Percentiles rank a stretch among this genome's conserved stretches.
These are phyloP conservation scores for Enoplosus armatus DNA, from an alignment of 2,797 vertebrate genomes.

Conservation along the genomic window DNA sequence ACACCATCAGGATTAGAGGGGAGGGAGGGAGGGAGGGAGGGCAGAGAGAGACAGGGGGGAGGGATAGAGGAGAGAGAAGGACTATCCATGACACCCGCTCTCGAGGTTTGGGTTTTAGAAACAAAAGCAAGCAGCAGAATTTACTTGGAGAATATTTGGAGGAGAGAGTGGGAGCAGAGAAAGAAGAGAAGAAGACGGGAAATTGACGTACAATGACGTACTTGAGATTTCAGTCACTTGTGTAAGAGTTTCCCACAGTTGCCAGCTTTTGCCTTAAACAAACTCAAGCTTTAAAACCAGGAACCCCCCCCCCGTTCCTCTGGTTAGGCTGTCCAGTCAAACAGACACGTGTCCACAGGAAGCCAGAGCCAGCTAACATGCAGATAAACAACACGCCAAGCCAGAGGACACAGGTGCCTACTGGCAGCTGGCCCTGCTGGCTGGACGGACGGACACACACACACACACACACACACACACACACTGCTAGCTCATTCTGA, in stretches of 20 bases:
- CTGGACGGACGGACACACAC: slow-evolving; percentile 20
- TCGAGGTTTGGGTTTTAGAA: slow-evolving; percentile 63
- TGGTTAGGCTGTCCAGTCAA: slow-evolving; percentile 29
- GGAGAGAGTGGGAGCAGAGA: neutral
- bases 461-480: slow-evolving; percentile 40
- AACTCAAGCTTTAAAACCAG: slow-evolving; percentile 24
- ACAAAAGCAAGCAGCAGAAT: neutral
- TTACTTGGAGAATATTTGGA: neutral
- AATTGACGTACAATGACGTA: neutral
- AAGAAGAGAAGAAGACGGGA: neutral
- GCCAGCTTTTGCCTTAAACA: slow-evolving; percentile 12
- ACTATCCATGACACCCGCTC: slow-evolving; percentile 66
- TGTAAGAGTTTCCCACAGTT: neutral
- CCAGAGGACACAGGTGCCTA: slow-evolving; percentile 78
- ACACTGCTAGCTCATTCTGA: slow-evolving; percentile 52
- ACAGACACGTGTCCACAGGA: slow-evolving; percentile 78
- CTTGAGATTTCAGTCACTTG: neutral
- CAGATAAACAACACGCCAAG: slow-evolving; percentile 74
- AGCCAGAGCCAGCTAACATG: slow-evolving; percentile 44
- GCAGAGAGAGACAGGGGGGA: slow-evolving; percentile 19
- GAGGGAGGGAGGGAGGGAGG: slow-evolving; percentile 74
- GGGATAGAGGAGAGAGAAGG: slow-evolving; percentile 55
- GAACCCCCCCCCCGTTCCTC: slow-evolving; percentile 33
- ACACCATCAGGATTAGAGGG: slow-evolving; percentile 84
- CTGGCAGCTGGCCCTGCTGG: slow-evolving; percentile 56